A percentile compares a stretch with the other conserved stretches of the same genome.
These are phyloP conservation scores for Lamellibrachia satsuma DNA, from an alignment of 2,888 invertebrate genomes.

Conservation along the genomic window DNA sequence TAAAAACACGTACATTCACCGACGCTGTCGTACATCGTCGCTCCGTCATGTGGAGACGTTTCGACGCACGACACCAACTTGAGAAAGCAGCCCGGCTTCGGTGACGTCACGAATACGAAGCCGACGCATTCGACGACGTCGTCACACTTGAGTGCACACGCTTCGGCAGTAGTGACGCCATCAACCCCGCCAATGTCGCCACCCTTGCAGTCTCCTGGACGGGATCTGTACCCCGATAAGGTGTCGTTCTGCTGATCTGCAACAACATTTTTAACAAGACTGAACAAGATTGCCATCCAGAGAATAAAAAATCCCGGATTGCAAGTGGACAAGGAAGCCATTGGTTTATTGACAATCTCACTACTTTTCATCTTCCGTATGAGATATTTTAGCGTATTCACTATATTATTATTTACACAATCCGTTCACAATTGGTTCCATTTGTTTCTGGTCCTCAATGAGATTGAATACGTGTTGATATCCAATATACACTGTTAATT, in stretches of 20 bases:
- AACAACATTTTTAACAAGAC: not conserved
- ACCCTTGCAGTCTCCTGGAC: not conserved
- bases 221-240: not conserved
- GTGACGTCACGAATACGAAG: not conserved
- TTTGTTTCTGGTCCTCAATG: too few species aligned
- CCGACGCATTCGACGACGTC: not conserved
- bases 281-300: too few species aligned
- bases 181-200: not conserved
- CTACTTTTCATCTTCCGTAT: too few species aligned
- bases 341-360: too few species aligned
- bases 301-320: too few species aligned
- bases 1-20: not conserved
- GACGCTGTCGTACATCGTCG: not conserved
- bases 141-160: not conserved
- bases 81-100: not conserved
- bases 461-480: too few species aligned
- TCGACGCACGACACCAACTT: constrained; percentile 17
- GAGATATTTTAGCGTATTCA: too few species aligned
- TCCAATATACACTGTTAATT: too few species aligned
- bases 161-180: not conserved
- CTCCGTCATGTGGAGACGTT: not conserved
- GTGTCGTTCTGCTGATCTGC: not conserved
- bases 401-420: too few species aligned
- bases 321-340: too few species aligned
- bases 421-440: too few species aligned